Conservation (phyloP, 2,113 vertebrate species). For the Festucalex cinctus region DNA sequence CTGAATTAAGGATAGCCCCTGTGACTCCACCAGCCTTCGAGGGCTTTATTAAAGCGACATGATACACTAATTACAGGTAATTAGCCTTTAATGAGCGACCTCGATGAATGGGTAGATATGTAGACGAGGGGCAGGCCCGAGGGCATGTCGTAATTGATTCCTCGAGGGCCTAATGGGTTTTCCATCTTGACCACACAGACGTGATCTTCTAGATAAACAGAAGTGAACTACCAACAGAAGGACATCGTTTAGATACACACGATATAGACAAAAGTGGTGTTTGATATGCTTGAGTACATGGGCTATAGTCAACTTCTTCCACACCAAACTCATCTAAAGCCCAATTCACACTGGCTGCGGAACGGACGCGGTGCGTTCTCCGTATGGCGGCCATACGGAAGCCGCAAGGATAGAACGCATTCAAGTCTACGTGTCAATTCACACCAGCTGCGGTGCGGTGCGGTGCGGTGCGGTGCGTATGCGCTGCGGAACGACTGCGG, state of each 20-base stretch:
- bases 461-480: too few relatives aligned
- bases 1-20: conserved; percentile 59
- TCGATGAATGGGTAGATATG: conserved; percentile 64
- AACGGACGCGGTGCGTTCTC: too few relatives aligned
- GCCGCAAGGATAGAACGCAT: too few relatives aligned
- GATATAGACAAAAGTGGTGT: too few relatives aligned
- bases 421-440: too few relatives aligned
- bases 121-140: conserved; percentile 47
- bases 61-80: conserved; percentile 74
- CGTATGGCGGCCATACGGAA: too few relatives aligned
- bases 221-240: not conserved
- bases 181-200: conserved; percentile 8
- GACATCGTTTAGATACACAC: not conserved
- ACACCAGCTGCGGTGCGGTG: too few relatives aligned
- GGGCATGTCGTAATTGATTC: conserved; percentile 42
- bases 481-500: too few relatives aligned
- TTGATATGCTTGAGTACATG: too few relatives aligned
- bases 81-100: conserved; percentile 65
- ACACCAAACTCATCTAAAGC: too few relatives aligned
- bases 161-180: conserved; percentile 24
- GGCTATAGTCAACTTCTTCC: too few relatives aligned
- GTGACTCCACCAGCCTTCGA: conserved; percentile 58
- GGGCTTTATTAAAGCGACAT: conserved; percentile 69
- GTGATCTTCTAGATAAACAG: conserved; percentile 3
- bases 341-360: too few relatives aligned